A percentile compares a stretch with the other conserved stretches of the same genome.
Evolutionary conservation across 2,888 invertebrate species (phyloP).

Genomic region (Drosophila aldrichi): DNA sequence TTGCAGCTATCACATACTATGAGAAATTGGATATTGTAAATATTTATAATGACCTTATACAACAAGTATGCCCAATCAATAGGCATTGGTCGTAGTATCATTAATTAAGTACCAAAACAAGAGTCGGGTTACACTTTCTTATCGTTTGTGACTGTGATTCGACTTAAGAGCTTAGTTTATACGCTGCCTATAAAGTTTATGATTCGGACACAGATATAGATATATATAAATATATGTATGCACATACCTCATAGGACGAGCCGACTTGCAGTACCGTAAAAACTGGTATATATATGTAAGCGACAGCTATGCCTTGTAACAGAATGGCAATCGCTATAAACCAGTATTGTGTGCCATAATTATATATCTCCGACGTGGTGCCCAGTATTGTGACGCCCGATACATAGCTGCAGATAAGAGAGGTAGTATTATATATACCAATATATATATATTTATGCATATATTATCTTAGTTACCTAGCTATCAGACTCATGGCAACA

Average conservation of each 20-base stretch:
- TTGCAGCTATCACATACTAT: neutral
- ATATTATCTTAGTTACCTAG: constrained; percentile 87
- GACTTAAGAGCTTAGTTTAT: constrained; percentile 28
- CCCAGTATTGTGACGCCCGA: constrained; percentile 95
- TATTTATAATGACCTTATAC: constrained; percentile 1
- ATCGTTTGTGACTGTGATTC: constrained; percentile 41
- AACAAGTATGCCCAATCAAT: constrained; percentile 11
- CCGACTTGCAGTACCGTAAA: constrained; percentile 91
- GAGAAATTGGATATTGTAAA: neutral
- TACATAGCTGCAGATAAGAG: constrained; percentile 88
- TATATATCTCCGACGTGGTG: constrained; percentile 94
- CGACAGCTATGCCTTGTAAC: constrained; percentile 89
- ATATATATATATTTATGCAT: neutral
- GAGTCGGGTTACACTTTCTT: constrained; percentile 25
- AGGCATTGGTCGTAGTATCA: neutral
- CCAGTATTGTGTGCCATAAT: constrained; percentile 94
- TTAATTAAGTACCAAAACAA: constrained; percentile 27
- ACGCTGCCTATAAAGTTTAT: constrained; percentile 37
- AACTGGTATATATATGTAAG: constrained; percentile 92
- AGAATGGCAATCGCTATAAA: constrained; percentile 90
- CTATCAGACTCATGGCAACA: constrained; percentile 94
- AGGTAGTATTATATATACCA: constrained; percentile 26
- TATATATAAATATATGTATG: neutral
- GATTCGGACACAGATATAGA: constrained; percentile 5
- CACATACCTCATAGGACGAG: constrained; percentile 92